phyloP scores from a whole-genome alignment of 2,888 invertebrate genomes.

The Coronaproctus castanopsis region DNA sequence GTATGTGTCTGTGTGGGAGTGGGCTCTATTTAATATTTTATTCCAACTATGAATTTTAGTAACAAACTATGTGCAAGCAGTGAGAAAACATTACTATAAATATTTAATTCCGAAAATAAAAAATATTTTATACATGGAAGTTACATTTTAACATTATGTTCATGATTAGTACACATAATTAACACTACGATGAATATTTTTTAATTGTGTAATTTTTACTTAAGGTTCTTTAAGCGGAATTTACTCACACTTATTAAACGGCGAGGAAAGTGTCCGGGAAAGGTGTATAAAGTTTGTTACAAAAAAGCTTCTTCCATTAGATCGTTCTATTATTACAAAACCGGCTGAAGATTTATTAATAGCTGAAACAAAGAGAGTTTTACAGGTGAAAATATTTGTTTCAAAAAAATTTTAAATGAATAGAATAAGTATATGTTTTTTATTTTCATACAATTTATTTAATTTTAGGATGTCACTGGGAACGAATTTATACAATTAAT shows the following conservation, averaged over 20 bases:
- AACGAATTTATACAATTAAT: conserved; percentile 81
- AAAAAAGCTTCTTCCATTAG: conserved; percentile 59
- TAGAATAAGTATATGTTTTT: conserved; percentile 2
- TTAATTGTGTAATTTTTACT: too few species aligned
- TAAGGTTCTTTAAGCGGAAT: conserved; percentile 41
- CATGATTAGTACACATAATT: too few species aligned
- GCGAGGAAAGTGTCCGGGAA: conserved; percentile 58
- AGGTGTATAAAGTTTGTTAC: conserved; percentile 70
- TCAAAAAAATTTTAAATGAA: conserved; percentile 3
- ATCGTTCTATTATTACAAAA: conserved; percentile 53
- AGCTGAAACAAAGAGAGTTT: conserved; percentile 63
- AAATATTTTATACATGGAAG: too few species aligned
- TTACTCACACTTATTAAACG: conserved; percentile 44
- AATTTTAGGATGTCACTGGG: conserved; percentile 59
- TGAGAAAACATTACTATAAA: too few species aligned
- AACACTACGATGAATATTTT: too few species aligned
- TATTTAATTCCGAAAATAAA: too few species aligned
- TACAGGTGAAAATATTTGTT: conserved; percentile 35
- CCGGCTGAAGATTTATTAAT: conserved; percentile 72
- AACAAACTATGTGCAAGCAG: too few species aligned
- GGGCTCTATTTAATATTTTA: background rate
- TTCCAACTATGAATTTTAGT: background rate
- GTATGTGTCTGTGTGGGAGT: too few species aligned
- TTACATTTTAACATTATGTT: too few species aligned
- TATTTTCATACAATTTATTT: conserved; percentile 7